Base-by-base conservation (phyloP, 2,113 vertebrate species). In the Mustela lutreola region DNA sequence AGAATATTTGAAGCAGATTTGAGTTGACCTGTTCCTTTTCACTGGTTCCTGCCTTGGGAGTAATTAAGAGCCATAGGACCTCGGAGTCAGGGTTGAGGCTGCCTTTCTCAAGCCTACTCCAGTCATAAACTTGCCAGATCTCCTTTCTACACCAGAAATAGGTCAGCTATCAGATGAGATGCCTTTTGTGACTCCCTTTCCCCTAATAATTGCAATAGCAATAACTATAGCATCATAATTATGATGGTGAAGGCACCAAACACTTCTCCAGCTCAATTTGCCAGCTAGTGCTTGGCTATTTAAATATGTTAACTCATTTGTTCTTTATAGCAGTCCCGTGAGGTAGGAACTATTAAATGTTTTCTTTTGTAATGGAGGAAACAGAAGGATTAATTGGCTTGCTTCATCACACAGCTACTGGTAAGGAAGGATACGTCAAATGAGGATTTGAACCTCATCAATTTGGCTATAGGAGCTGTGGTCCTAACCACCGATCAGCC, bases 1-100 rank as follows among this genome's bases (percentile, higher is more conserved):
- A 91, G 70, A 97, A 63, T 81, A 28, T 53, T 53, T 65, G 95
- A 85, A 97, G 75, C 45, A 90, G 78, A 62, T 82, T 92, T 93
- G 71, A 86, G 53, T 96, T 85, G 50, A 81, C 45, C 24, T 85
- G 0, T 85, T 85, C 36, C 33, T 96, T 89, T 56, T 89, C 26
- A 82, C 33, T 80, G 3, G 63, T 84, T 97, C 50, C 63, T 96
- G 63, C 42, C 85, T 11, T 86, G 60, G 22, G 62, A 85, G 39
- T 73, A 79, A 84, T 82, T 81, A 85, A 22, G 15, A 39, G 60
- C 36, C 78, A 65, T 2, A 60, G 78, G 90, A 53, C 18, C 7
- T 78, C 7, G 31, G 50, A 94, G 58, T 79, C 21, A 60, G 9
- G 63, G 63, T 65, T 90, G 65, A 89, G 33, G 14, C 4, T 4